Percentiles rank a stretch among this genome's conserved stretches.
Conservation (phyloP, 2,797 vertebrate species). For the Gallinago solitaria region DNA sequence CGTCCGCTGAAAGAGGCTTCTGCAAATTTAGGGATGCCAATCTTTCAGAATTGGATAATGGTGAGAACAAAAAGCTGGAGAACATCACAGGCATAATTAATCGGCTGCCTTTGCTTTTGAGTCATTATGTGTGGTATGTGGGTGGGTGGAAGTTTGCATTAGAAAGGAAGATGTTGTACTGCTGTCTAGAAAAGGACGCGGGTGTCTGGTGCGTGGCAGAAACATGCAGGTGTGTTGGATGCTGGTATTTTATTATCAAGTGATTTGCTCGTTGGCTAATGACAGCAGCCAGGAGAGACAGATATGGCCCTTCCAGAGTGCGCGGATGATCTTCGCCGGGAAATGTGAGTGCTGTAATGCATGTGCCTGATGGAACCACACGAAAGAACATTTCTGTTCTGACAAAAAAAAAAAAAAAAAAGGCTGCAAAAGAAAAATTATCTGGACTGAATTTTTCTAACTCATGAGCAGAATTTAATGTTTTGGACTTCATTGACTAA, state of each 20-base stretch:
- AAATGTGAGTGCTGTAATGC: background rate
- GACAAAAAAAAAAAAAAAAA: background rate
- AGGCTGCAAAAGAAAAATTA: background rate
- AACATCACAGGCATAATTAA: conserved; percentile 26
- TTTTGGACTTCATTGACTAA: conserved; percentile 18
- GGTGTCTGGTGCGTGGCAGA: background rate
- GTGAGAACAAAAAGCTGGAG: conserved; percentile 6
- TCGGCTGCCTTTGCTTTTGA: background rate
- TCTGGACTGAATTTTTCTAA: background rate
- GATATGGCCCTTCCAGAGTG: background rate
- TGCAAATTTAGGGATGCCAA: background rate
- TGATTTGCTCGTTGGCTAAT: background rate
- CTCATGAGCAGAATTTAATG: conserved; percentile 10
- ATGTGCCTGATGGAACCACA: background rate
- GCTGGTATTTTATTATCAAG: background rate
- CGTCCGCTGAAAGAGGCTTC: background rate
- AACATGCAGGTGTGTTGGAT: conserved; percentile 42
- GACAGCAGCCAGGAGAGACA: background rate
- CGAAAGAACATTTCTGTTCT: background rate
- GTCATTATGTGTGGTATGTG: background rate
- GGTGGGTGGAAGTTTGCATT: conserved; percentile 48
- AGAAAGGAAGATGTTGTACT: conserved; percentile 43
- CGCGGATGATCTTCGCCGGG: background rate
- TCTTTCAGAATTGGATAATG: background rate
- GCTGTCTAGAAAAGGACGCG: conserved; percentile 24